phyloP scores from a whole-genome alignment of 2,113 vertebrate genomes.

The Pachycephala philippinensis region DNA sequence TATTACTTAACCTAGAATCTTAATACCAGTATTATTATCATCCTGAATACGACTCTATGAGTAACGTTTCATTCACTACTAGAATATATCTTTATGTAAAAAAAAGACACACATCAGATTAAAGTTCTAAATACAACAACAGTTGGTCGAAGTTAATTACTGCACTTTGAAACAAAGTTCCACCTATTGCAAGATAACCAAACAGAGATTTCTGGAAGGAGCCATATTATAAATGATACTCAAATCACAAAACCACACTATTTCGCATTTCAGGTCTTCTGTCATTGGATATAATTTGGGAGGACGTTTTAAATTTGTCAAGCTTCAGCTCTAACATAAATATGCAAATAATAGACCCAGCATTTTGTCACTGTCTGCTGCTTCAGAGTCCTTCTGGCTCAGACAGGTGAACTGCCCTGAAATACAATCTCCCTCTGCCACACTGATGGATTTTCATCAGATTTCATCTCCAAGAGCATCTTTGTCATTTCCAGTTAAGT shows the following conservation, averaged over 20 bases:
- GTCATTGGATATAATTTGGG: neutral
- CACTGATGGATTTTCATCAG: constrained; percentile 11
- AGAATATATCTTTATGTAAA: neutral
- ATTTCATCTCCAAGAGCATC: neutral
- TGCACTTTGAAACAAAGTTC: neutral
- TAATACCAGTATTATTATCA: neutral
- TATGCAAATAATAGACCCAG: neutral
- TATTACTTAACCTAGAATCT: neutral
- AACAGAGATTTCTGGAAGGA: neutral
- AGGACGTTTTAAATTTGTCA: neutral
- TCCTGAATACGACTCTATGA: neutral
- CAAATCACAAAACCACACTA: neutral
- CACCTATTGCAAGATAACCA: neutral
- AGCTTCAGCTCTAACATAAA: neutral
- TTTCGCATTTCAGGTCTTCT: neutral
- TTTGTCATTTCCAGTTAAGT: neutral
- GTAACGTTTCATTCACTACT: neutral
- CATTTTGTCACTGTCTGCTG: constrained; percentile 2
- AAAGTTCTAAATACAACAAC: neutral
- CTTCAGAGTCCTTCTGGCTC: neutral
- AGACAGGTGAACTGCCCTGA: neutral
- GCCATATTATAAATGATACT: neutral
- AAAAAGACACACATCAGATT: neutral
- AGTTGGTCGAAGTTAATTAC: neutral
- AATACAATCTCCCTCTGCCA: neutral